phyloP scores from a whole-genome alignment of 2,888 invertebrate genomes.

The Lucinisca nassula region DNA sequence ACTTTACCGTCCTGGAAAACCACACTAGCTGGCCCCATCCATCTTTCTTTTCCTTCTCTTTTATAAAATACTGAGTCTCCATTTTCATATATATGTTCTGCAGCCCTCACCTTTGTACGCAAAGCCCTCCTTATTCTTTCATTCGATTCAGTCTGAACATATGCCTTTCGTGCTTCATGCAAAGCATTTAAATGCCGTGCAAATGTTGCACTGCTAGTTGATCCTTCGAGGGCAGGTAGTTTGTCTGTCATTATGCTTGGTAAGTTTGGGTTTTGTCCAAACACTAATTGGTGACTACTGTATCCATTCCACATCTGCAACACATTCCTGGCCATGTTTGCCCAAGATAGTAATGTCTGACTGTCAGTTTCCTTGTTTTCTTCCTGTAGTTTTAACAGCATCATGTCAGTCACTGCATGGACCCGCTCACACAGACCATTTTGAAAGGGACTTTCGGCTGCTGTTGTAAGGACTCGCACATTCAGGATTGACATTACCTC shows the following conservation, averaged over 20 bases:
- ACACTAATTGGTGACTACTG: conserved; percentile 47
- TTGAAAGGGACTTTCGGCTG: conserved; percentile 12
- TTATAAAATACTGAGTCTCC: conserved; percentile 69
- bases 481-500: conserved; percentile 42
- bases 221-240: conserved; percentile 49
- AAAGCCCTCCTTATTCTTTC: conserved; percentile 65
- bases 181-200: conserved; percentile 56
- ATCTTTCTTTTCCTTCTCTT: conserved; percentile 46
- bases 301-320: conserved; percentile 47
- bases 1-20: conserved; percentile 36
- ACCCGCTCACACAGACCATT: conserved; percentile 18
- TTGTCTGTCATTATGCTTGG: conserved; percentile 35
- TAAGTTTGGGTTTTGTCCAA: conserved; percentile 48
- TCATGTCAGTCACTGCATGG: conserved; percentile 31
- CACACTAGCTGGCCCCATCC: conserved; percentile 20
- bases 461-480: neutral
- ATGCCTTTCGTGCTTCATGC: conserved; percentile 48
- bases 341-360: conserved; percentile 41
- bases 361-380: conserved; percentile 16
- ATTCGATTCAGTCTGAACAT: conserved; percentile 55
- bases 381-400: conserved; percentile 38
- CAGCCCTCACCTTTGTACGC: conserved; percentile 50
- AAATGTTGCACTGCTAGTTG: conserved; percentile 46
- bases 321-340: conserved; percentile 43
- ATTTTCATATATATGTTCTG: conserved; percentile 57